These are phyloP conservation scores for Actinostola sp. DNA, from an alignment of 92 coral and sea anemone genomes.

Conservation along the genomic window DNA sequence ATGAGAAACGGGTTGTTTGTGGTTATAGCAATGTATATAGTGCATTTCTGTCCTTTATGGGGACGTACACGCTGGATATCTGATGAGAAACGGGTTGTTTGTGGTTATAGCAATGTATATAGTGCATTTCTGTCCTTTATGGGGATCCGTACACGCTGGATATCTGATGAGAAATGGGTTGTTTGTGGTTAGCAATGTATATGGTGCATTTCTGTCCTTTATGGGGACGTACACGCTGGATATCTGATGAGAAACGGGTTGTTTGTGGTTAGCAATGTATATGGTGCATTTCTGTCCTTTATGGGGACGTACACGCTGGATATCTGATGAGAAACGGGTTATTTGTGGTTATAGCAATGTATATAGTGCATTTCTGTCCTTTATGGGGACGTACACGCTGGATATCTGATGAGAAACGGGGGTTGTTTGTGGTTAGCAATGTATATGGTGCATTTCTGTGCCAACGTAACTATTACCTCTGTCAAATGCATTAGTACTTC, in stretches of 20 bases:
- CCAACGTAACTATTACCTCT: slow-evolving; percentile 30
- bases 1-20: not conserved
- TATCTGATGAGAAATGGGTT: not conserved
- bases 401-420: not conserved
- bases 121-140: not conserved
- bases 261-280: not conserved
- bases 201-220: not conserved
- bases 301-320: slow-evolving; percentile 1
- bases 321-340: not conserved
- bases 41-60: not conserved
- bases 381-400: slow-evolving; percentile 75
- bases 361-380: slow-evolving; percentile 57
- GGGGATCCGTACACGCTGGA: slow-evolving; percentile 1
- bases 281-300: not conserved
- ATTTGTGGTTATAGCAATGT: not conserved
- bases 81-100: not conserved
- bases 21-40: not conserved
- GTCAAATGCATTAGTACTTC: slow-evolving; percentile 93
- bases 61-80: slow-evolving; percentile 4
- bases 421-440: not conserved
- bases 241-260: not conserved
- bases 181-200: not conserved
- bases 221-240: slow-evolving; percentile 1
- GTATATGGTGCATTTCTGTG: not conserved
- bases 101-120: not conserved